Evolutionary conservation across 23 tunicate species (phyloP).

Genomic region (Trididemnum clinides): DNA sequence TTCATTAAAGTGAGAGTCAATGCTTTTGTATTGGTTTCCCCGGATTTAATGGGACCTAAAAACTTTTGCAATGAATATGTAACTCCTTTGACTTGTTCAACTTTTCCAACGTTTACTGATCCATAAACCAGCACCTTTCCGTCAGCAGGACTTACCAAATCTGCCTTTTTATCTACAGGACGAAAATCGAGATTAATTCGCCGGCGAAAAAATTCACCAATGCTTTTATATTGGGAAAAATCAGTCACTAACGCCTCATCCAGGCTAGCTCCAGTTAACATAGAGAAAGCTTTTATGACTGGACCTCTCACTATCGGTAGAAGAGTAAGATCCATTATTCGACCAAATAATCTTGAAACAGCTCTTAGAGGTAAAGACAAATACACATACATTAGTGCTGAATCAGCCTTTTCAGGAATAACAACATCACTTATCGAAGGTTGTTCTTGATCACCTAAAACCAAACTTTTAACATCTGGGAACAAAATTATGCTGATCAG

Average conservation of each 20-base stretch:
- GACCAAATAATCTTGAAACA: slow-evolving; percentile 69
- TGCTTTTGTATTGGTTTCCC: slow-evolving; percentile 20
- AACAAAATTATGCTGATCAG: neutral
- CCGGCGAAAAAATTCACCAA: slow-evolving; percentile 80
- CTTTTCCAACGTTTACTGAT: slow-evolving; percentile 47
- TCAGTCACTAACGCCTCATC: slow-evolving; percentile 83
- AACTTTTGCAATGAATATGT: slow-evolving; percentile 81
- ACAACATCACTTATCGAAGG: neutral
- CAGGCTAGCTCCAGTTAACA: slow-evolving; percentile 53
- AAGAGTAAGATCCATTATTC: slow-evolving; percentile 8
- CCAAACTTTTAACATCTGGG: slow-evolving; percentile 30
- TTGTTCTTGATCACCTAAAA: slow-evolving; percentile 5
- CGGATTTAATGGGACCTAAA: slow-evolving; percentile 72
- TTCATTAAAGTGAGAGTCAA: neutral
- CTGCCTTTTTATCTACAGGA: slow-evolving; percentile 44
- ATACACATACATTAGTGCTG: slow-evolving; percentile 25
- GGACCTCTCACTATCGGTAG: neutral
- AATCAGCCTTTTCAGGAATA: slow-evolving; percentile 6
- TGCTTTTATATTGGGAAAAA: slow-evolving; percentile 44
- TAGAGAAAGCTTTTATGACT: slow-evolving; percentile 27
- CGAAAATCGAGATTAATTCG: slow-evolving; percentile 61
- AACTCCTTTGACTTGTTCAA: slow-evolving; percentile 92
- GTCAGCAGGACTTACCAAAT: slow-evolving; percentile 72
- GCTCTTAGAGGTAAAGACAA: slow-evolving; percentile 53
- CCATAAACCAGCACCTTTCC: slow-evolving; percentile 80